Evolutionary conservation across 2,113 vertebrate genomes (phyloP).

Genomic region (Bothrops jararaca): DNA sequence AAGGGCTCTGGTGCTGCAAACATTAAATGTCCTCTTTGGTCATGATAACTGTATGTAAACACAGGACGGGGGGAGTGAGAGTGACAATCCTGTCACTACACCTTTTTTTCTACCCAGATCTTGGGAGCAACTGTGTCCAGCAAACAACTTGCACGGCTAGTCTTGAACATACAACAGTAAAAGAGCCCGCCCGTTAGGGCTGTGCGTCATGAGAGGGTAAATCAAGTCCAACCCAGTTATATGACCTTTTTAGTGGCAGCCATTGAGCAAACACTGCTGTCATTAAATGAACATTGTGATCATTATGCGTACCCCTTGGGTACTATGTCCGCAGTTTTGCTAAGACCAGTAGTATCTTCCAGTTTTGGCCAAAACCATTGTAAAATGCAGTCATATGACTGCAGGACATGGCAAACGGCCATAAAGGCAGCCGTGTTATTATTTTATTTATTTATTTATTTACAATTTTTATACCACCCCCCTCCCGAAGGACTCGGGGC

Average conservation of each 20-base stretch:
- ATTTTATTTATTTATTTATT: too few species aligned
- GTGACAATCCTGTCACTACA: background rate
- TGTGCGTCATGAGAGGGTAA: background rate
- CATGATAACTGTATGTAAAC: background rate
- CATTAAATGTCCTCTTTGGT: background rate
- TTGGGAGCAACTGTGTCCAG: background rate
- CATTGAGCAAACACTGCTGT: background rate
- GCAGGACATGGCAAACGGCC: too few species aligned
- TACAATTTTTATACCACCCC: too few species aligned
- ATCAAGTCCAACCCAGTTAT: background rate
- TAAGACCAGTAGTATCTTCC: background rate
- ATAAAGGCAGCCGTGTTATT: too few species aligned
- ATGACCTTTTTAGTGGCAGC: background rate
- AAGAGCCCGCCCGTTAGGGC: background rate
- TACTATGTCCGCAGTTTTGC: background rate
- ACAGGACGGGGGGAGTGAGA: background rate
- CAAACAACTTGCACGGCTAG: background rate
- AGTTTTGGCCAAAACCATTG: background rate
- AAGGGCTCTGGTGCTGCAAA: background rate
- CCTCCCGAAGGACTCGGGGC: too few species aligned
- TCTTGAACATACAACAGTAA: background rate
- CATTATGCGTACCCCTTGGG: background rate
- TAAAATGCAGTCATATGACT: background rate
- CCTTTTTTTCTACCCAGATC: too few species aligned
- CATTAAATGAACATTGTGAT: background rate